Evolutionary conservation across 2,888 invertebrate genomes (phyloP).

Genomic region (Abrostola tripartita): DNA sequence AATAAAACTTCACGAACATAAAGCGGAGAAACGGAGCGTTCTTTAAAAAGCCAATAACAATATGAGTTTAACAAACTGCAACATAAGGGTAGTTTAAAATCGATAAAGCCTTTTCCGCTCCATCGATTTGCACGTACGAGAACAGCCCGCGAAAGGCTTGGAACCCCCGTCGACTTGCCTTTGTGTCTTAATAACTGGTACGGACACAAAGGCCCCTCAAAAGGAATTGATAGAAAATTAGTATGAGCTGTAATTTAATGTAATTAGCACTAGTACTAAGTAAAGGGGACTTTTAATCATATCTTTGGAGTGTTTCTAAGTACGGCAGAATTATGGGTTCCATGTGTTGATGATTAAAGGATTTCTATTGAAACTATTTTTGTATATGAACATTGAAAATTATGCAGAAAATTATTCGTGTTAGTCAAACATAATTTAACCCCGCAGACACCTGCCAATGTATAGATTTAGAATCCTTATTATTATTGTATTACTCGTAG

Average conservation of each 20-base stretch:
- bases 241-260: conserved; percentile 63
- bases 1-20: conserved; percentile 47
- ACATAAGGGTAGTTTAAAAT: conserved; percentile 75
- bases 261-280: conserved; percentile 42
- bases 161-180: conserved; percentile 65
- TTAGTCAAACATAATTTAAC: too few species aligned
- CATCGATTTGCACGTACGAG: conserved; percentile 73
- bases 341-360: not conserved
- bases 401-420: too few species aligned
- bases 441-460: too few species aligned
- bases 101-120: conserved; percentile 76
- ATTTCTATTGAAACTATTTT: not conserved
- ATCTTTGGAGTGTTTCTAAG: conserved; percentile 29
- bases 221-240: conserved; percentile 77
- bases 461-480: too few species aligned
- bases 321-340: conserved; percentile 3
- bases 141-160: conserved; percentile 47
- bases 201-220: conserved; percentile 74
- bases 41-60: conserved; percentile 76
- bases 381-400: too few species aligned
- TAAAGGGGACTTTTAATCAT: conserved; percentile 32
- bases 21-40: conserved; percentile 45
- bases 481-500: too few species aligned
- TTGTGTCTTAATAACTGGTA: conserved; percentile 73
- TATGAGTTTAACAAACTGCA: conserved; percentile 77